These are phyloP conservation scores for Podiceps cristatus DNA, from an alignment of 2,113 vertebrate genomes.

Conservation along the genomic window DNA sequence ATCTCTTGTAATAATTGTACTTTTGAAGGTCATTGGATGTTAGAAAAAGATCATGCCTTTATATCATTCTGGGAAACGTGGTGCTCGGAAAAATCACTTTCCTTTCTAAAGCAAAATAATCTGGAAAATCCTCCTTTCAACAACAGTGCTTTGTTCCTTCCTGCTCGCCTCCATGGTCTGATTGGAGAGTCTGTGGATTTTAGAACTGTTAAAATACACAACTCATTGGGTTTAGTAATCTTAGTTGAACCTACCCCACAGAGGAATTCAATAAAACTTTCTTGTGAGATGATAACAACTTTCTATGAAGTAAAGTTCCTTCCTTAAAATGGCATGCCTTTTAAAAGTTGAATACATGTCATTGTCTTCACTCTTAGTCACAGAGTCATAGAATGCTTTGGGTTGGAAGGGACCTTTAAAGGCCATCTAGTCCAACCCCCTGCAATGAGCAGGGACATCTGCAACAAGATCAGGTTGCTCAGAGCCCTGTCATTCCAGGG, in stretches of 20 bases:
- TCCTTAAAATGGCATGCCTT: neutral
- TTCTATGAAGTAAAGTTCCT: neutral
- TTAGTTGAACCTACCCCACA: neutral
- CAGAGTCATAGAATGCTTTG: neutral
- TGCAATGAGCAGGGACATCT: neutral
- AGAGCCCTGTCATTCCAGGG: neutral
- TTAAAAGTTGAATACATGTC: neutral
- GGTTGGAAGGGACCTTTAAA: neutral
- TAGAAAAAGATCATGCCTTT: neutral
- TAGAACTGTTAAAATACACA: neutral
- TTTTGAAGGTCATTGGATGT: neutral
- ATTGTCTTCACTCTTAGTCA: neutral
- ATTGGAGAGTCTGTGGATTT: neutral
- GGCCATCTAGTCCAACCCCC: neutral
- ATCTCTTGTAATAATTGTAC: neutral
- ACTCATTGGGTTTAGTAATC: neutral
- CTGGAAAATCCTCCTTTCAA: neutral
- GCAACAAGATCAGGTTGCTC: neutral
- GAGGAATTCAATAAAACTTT: neutral
- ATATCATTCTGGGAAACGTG: neutral
- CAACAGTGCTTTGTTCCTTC: neutral
- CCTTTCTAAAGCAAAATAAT: neutral
- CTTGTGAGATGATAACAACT: neutral
- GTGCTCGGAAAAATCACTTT: neutral
- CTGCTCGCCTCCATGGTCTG: accelerated